Conservation (phyloP, 92 coral and sea anemone genomes). For the Parazoanthus darwini region DNA sequence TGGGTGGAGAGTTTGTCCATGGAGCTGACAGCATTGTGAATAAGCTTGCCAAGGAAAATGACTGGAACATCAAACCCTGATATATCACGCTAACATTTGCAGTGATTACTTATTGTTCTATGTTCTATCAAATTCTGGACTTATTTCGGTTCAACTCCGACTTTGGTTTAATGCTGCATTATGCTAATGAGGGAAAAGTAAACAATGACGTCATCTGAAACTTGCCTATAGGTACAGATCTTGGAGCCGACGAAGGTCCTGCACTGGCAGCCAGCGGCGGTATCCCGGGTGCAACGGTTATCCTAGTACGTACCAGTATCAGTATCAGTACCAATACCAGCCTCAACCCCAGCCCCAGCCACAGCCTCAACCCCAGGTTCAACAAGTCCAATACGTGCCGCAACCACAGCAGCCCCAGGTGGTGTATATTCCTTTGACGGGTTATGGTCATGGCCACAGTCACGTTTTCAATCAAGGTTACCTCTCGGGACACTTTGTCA, state of each 20-base stretch:
- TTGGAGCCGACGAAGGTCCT: not conserved
- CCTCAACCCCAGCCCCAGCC: not conserved
- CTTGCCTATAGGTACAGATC: not conserved
- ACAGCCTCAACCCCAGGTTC: not conserved
- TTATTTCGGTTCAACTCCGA: no score
- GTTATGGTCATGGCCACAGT: not conserved
- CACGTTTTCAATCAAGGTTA: not conserved
- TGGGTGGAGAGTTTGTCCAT: slow-evolving; percentile 95
- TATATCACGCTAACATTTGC: no score
- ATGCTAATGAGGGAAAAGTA: no score
- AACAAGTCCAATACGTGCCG: not conserved
- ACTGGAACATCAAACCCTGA: slow-evolving; percentile 70
- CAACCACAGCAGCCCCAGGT: not conserved
- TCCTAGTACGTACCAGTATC: not conserved
- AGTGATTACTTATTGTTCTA: no score
- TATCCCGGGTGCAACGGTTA: not conserved
- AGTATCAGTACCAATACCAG: not conserved
- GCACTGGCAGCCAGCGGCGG: not conserved
- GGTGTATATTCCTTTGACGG: not conserved
- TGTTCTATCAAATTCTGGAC: no score
- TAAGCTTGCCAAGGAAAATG: slow-evolving; percentile 67
- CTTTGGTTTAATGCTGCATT: no score
- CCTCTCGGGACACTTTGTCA: not conserved
- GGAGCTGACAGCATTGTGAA: slow-evolving; percentile 74
- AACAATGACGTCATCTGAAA: no score